phyloP scores from a whole-genome alignment of 2,888 invertebrate genomes.

The Bombylius discolor region DNA sequence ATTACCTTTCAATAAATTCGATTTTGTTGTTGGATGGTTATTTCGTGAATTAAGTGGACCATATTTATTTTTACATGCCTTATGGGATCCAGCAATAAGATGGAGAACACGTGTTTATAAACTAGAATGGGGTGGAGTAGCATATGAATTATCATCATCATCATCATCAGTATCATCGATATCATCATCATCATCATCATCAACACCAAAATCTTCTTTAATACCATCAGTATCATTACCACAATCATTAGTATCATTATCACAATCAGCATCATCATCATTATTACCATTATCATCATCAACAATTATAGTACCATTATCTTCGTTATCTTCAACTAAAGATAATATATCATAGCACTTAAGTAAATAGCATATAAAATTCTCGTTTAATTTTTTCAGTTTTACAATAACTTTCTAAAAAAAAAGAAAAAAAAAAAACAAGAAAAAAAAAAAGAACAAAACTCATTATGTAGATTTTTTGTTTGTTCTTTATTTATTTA shows the following conservation, averaged over 20 bases:
- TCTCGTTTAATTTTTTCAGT: too few relatives aligned
- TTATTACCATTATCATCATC: neutral
- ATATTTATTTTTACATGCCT: constrained; percentile 73
- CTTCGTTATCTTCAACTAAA: neutral
- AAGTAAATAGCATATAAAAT: neutral
- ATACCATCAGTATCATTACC: neutral
- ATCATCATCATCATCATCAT: neutral
- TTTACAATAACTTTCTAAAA: too few relatives aligned
- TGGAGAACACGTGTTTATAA: constrained; percentile 89
- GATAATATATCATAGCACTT: neutral
- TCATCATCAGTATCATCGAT: neutral
- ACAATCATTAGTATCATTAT: too few relatives aligned
- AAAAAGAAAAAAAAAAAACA: too few relatives aligned
- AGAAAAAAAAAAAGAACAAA: too few relatives aligned
- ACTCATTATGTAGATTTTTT: too few relatives aligned
- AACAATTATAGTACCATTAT: neutral
- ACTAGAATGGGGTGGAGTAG: constrained; percentile 90
- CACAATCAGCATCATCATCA: neutral
- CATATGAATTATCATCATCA: constrained; percentile 61
- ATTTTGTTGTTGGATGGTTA: constrained; percentile 89
- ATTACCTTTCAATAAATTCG: constrained; percentile 86
- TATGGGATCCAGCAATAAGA: constrained; percentile 76
- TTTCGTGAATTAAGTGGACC: constrained; percentile 86
- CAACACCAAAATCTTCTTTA: neutral
- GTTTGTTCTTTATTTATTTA: too few relatives aligned